Percentiles rank a stretch among this genome's conserved stretches.
Evolutionary conservation across 2,113 vertebrate species (phyloP).

Genomic region (Amphilophus citrinellus): DNA sequence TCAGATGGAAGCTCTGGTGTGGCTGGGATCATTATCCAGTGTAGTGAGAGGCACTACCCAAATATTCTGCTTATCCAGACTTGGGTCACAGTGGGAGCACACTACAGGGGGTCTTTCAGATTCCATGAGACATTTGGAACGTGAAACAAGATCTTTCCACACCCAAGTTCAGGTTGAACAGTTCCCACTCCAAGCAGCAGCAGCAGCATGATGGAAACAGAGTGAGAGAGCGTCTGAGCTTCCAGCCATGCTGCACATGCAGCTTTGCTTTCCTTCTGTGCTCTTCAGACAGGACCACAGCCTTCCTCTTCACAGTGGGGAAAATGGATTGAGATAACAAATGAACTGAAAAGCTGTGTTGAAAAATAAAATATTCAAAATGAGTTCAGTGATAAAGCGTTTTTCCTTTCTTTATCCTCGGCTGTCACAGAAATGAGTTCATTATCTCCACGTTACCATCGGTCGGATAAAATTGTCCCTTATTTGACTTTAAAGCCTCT

Average conservation of each 20-base stretch:
- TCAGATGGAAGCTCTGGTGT: rapidly evolving
- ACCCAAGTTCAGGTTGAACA: not conserved
- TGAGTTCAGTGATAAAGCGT: not conserved
- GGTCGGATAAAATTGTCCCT: conserved; percentile 38
- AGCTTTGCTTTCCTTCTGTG: conserved; percentile 19
- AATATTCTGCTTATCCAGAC: not conserved
- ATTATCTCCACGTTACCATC: conserved; percentile 43
- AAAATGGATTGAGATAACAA: conserved; percentile 21
- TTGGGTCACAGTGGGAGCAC: not conserved
- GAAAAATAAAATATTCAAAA: conserved; percentile 28
- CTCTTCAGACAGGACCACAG: not conserved
- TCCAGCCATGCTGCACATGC: not conserved
- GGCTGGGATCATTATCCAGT: not conserved
- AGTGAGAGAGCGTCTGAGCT: not conserved
- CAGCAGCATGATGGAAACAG: conserved; percentile 3
- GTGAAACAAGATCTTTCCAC: not conserved
- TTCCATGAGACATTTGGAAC: too few species aligned
- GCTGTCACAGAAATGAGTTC: conserved; percentile 43
- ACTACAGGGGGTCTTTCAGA: rapidly evolving
- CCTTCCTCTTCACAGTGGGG: not conserved
- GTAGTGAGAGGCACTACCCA: not conserved
- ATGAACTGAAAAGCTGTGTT: conserved; percentile 36
- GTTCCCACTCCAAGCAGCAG: not conserved
- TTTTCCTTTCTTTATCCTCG: not conserved
- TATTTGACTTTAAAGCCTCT: conserved; percentile 40